phyloP scores from a whole-genome alignment of 2,797 vertebrate genomes.

The Myripristis jacobus region DNA sequence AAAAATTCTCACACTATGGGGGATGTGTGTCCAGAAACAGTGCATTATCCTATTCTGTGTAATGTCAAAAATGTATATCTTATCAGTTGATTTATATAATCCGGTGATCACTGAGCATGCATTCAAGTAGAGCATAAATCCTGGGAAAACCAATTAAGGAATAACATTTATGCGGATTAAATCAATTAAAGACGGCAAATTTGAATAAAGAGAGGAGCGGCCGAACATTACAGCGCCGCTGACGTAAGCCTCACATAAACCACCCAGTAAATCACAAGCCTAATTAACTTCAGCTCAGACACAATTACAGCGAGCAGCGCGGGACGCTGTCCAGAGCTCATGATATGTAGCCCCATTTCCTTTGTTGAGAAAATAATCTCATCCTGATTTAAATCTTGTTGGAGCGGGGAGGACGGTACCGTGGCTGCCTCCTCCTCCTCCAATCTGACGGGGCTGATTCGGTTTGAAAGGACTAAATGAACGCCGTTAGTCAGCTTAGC shows the following conservation, averaged over 20 bases:
- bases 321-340: conserved; percentile 62
- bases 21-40: too few species aligned
- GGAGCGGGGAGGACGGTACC: conserved; percentile 1
- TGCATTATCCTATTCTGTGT: too few species aligned
- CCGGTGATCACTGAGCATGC: neutral
- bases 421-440: conserved; percentile 6
- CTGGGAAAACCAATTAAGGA: neutral
- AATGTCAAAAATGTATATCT: too few species aligned
- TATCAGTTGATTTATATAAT: neutral
- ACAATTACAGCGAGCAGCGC: conserved; percentile 52
- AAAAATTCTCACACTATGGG: too few species aligned
- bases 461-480: neutral
- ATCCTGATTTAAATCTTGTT: conserved; percentile 40
- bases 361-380: conserved; percentile 44
- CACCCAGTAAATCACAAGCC: conserved; percentile 40
- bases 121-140: neutral
- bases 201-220: conserved; percentile 23
- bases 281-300: conserved; percentile 60
- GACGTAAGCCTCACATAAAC: conserved; percentile 23
- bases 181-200: neutral
- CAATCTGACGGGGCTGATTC: conserved; percentile 15
- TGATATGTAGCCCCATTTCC: conserved; percentile 60
- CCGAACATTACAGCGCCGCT: conserved; percentile 33
- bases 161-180: conserved; percentile 2
- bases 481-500: neutral